phyloP scores from a whole-genome alignment of 2,113 vertebrate genomes.

The Sinocyclocheilus maitianheensis region DNA sequence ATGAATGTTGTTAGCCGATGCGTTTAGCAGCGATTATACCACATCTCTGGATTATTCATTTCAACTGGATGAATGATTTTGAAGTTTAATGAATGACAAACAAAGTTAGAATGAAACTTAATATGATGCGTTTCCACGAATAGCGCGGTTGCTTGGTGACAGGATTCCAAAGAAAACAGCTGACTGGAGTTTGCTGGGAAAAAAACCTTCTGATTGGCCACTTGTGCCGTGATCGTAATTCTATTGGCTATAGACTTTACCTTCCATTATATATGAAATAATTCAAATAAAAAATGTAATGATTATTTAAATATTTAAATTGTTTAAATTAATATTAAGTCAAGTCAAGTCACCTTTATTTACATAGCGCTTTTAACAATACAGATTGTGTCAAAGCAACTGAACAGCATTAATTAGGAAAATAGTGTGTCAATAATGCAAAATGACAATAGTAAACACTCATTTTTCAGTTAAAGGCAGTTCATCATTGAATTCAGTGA shows the following conservation, averaged over 20 bases:
- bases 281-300: not conserved
- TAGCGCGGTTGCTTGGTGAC: not conserved
- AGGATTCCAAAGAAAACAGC: slow-evolving; percentile 13
- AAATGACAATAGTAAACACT: no score
- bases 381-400: no score
- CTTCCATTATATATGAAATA: not conserved
- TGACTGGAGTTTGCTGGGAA: not conserved
- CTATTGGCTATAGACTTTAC: no score
- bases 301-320: not conserved
- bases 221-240: no score
- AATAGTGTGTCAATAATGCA: no score
- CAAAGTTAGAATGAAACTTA: not conserved
- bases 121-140: slow-evolving; percentile 7
- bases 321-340: not conserved
- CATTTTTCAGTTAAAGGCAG: no score
- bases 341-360: no score
- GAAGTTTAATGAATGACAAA: not conserved
- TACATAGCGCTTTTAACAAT: no score
- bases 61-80: not conserved
- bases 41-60: not conserved
- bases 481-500: no score
- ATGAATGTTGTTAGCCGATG: not conserved
- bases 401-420: no score
- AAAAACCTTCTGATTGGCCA: slow-evolving; percentile 8
- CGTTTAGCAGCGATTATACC: not conserved